phyloP scores from a whole-genome alignment of 2,888 invertebrate genomes.

The Diarsia mendica region DNA sequence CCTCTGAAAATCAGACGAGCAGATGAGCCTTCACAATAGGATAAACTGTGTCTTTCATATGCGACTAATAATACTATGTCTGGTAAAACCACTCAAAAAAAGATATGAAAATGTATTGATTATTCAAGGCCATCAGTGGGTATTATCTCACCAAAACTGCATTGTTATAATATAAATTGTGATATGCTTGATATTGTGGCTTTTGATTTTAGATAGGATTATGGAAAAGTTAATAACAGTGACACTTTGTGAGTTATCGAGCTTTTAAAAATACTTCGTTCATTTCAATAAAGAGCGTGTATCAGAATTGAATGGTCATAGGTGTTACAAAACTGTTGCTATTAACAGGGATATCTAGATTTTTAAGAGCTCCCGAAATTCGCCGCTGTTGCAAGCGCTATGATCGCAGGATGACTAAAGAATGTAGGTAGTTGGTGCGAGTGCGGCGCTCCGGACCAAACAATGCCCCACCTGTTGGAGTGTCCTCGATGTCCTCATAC shows the following conservation, averaged over 20 bases:
- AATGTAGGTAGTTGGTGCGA: too few relatives aligned
- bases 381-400: too few relatives aligned
- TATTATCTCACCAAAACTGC: not conserved
- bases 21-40: too few relatives aligned
- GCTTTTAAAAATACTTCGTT: not conserved
- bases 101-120: not conserved
- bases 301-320: not conserved
- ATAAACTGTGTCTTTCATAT: too few relatives aligned
- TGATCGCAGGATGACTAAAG: too few relatives aligned
- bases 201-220: not conserved
- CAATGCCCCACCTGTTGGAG: too few relatives aligned
- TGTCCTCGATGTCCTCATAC: too few relatives aligned
- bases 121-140: not conserved
- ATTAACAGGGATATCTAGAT: too few relatives aligned
- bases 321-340: too few relatives aligned
- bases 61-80: not conserved
- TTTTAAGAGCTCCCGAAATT: too few relatives aligned
- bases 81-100: not conserved
- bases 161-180: not conserved
- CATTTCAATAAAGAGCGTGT: not conserved
- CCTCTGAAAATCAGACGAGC: too few relatives aligned
- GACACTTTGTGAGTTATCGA: not conserved
- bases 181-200: not conserved
- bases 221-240: slow-evolving; percentile 4
- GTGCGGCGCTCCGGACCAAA: too few relatives aligned